Evolutionary conservation across 2,888 invertebrate genomes (phyloP).

Genomic region (Eilema caniola): DNA sequence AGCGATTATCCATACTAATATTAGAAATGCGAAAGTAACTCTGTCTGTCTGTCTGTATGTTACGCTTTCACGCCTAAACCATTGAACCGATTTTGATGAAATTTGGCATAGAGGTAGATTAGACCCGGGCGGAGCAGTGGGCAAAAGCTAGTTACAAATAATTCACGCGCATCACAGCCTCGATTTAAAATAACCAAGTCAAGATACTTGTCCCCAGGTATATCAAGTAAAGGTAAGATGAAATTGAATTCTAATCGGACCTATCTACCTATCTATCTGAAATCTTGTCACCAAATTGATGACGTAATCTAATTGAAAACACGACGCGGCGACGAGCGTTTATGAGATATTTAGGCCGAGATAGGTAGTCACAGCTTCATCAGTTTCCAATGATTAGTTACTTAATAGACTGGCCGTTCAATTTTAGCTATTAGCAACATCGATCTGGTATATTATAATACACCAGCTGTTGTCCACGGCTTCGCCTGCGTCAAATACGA

Average conservation of each 20-base stretch:
- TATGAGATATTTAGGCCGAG: slow-evolving; percentile 27
- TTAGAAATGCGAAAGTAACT: too few relatives aligned
- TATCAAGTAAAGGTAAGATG: background rate
- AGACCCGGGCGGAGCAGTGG: too few relatives aligned
- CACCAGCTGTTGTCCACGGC: background rate
- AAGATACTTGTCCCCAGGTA: too few relatives aligned
- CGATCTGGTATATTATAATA: background rate
- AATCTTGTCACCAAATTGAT: background rate
- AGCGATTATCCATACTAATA: too few relatives aligned
- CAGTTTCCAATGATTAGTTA: slow-evolving; percentile 26
- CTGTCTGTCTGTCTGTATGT: too few relatives aligned
- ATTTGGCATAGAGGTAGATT: too few relatives aligned
- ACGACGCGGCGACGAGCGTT: slow-evolving; percentile 18
- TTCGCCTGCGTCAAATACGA: background rate
- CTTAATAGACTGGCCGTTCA: slow-evolving; percentile 19
- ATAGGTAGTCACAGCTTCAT: slow-evolving; percentile 25
- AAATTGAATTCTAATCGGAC: background rate
- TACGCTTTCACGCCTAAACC: too few relatives aligned
- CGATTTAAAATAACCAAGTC: too few relatives aligned
- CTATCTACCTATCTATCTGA: background rate
- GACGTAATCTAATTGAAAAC: slow-evolving; percentile 10
- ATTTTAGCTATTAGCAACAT: slow-evolving; percentile 1
- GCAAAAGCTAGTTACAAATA: too few relatives aligned
- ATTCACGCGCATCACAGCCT: too few relatives aligned
- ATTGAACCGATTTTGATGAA: too few relatives aligned